Base-by-base conservation (phyloP, 2,797 vertebrate genomes). In the Xenentodon cancila region DNA sequence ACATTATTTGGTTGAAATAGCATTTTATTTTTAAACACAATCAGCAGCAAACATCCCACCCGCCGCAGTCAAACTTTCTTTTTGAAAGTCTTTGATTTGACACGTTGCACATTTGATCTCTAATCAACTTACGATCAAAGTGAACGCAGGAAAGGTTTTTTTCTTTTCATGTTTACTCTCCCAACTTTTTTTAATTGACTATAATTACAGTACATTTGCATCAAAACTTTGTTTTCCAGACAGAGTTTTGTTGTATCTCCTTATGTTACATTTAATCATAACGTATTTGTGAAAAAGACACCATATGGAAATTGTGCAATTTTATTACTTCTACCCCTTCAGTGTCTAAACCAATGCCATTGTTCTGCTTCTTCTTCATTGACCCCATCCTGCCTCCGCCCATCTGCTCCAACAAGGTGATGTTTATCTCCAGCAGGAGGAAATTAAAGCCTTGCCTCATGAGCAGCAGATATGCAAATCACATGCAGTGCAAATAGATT, bases 341-440 rank as follows among this genome's bases (percentile, higher is more conserved):
- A 80, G 73, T 46, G 73, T 61, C 76, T 86, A 87, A 86, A 84
- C 84, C 81, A 78, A 63, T 65, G 73, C 76, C 81, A 88, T 91
- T 90, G 89, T 90, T 81, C 84, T 73, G 79, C 84, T 75, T 84
- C 85, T 85, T 86, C 86, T 88, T 90, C 87, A 84, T 88, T 91
- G 89, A 91, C 89, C 88, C 80, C 82, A 79, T 86, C 85, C 81
- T 86, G 73, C 86, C 82, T 84, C 82, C 91, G 86, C 95, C 95
- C 95, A 94, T 95, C 95, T 95, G 94, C 95, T 96, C 95, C 94
- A 96, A 94, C 94, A 96, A 94, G 93, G 94, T 96, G 96, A 97
- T 97, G 95, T 96, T 95, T 96, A 97, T 97, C 95, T 94, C 92
- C 92, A 93, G 95, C 94, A 94, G 93, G 95, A 96, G 96, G 96